A percentile compares a stretch with the other conserved stretches of the same genome.
Evolutionary conservation across 2,888 invertebrate species (phyloP).

Genomic region (Drosophila demipolita): DNA sequence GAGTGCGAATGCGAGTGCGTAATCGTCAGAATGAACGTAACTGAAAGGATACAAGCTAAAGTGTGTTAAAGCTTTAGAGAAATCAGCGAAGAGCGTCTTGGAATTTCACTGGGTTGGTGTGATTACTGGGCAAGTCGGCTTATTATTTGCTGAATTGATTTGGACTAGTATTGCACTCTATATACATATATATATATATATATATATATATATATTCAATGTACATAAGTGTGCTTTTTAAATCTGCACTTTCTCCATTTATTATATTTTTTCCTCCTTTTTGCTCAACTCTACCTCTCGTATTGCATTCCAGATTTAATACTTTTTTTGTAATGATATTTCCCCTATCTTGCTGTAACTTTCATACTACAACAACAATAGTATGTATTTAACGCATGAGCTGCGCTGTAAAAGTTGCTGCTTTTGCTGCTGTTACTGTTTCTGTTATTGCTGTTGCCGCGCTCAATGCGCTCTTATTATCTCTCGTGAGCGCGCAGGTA

Average conservation of each 20-base stretch:
- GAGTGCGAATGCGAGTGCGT: background rate
- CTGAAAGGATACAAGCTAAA: slow-evolving; percentile 21
- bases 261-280: background rate
- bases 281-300: background rate
- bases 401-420: slow-evolving; percentile 13
- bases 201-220: background rate
- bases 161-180: background rate
- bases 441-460: background rate
- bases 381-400: slow-evolving; percentile 56
- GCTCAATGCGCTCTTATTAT: slow-evolving; percentile 1
- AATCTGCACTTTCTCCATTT: slow-evolving; percentile 27
- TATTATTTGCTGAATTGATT: background rate
- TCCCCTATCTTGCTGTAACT: slow-evolving; percentile 6
- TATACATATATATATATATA: background rate
- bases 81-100: background rate
- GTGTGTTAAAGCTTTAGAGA: background rate
- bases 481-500: slow-evolving; percentile 21
- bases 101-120: background rate
- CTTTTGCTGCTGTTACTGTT: slow-evolving; percentile 11
- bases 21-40: background rate
- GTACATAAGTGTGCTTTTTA: background rate
- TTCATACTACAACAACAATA: background rate
- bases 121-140: background rate
- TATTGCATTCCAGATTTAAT: slow-evolving; percentile 1
- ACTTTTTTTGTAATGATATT: slow-evolving; percentile 27